Conservation (phyloP, 2,888 invertebrate genomes). For the Pseudococcus jackbeardsleyi region DNA sequence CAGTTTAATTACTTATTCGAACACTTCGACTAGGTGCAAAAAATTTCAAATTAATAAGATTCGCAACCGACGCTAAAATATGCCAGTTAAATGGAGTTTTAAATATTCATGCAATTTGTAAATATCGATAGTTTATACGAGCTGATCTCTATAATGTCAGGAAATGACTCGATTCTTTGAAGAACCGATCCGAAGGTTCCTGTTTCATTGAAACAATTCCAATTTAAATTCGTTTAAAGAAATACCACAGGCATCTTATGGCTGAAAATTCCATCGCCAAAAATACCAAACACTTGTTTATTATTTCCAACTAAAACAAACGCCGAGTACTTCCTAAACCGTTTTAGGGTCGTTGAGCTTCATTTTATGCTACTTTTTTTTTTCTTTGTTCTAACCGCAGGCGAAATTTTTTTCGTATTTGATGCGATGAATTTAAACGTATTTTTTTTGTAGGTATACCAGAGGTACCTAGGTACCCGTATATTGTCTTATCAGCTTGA, state of each 20-base stretch:
- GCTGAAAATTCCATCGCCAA: background rate
- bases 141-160: background rate
- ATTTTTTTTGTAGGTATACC: background rate
- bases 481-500: constrained; percentile 34
- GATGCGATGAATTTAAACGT: constrained; percentile 30
- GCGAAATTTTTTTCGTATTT: background rate
- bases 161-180: background rate
- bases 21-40: background rate
- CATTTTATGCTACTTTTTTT: background rate
- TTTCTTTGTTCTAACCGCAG: constrained; percentile 32
- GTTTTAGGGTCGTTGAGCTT: background rate
- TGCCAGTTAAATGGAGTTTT: background rate
- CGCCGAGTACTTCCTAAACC: background rate
- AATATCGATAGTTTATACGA: background rate
- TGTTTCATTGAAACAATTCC: constrained; percentile 38
- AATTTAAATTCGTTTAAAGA: constrained; percentile 45
- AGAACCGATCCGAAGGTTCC: background rate
- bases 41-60: background rate
- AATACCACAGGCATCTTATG: background rate
- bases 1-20: no score
- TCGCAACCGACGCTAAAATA: background rate
- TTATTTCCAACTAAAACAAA: background rate
- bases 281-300: background rate
- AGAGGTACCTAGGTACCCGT: constrained; percentile 18
- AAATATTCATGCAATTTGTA: background rate